phyloP scores from a whole-genome alignment of 2,888 invertebrate genomes.

The Lysandra bellargus region DNA sequence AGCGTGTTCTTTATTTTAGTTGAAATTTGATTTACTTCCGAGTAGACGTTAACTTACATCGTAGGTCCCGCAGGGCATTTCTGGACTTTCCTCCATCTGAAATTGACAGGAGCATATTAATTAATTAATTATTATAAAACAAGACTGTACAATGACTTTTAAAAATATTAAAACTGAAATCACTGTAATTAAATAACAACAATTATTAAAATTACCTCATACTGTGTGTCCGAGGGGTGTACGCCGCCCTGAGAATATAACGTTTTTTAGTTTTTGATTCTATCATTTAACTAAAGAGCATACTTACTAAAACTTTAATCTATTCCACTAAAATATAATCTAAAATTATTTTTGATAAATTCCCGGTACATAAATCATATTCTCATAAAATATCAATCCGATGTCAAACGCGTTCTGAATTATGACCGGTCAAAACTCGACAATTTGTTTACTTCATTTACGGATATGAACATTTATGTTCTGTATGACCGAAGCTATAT shows the following conservation, averaged over 20 bases:
- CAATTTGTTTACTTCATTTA: too few relatives aligned
- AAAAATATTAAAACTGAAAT: background rate
- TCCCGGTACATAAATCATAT: background rate
- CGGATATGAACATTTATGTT: too few relatives aligned
- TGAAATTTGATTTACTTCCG: background rate
- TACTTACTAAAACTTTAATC: too few relatives aligned
- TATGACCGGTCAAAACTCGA: too few relatives aligned
- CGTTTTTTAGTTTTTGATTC: background rate
- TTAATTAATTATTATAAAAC: too few relatives aligned
- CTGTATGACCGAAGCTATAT: too few relatives aligned
- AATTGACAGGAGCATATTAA: background rate
- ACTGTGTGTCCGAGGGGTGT: slow-evolving; percentile 63
- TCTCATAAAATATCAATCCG: background rate
- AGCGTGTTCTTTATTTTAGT: too few relatives aligned
- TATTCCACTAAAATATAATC: too few relatives aligned
- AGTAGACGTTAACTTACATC: slow-evolving; percentile 51
- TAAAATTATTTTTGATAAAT: too few relatives aligned
- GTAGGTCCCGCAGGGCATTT: slow-evolving; percentile 49
- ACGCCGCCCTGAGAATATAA: slow-evolving; percentile 59
- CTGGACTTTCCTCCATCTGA: slow-evolving; percentile 54
- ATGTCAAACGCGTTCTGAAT: too few relatives aligned
- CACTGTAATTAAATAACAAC: background rate
- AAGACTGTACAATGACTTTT: too few relatives aligned
- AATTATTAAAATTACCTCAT: slow-evolving; percentile 51
- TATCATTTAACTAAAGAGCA: background rate